Base-by-base conservation (phyloP, 2,888 invertebrate genomes). In the Sarcophaga caerulescens region DNA sequence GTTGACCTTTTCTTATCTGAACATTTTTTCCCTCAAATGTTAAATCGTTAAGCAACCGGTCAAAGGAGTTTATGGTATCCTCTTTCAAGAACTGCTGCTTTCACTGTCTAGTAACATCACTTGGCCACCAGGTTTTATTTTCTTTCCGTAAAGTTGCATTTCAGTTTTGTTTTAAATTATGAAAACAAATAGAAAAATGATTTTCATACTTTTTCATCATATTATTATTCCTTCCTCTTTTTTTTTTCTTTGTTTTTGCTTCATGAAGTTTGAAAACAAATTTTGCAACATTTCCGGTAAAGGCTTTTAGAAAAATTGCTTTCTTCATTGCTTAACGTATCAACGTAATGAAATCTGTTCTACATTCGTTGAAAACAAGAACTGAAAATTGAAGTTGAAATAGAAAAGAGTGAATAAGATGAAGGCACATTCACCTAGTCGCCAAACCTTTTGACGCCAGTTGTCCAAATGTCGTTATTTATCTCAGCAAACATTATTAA, bases 101-200 rank as follows among this genome's bases (percentile, higher is more conserved):
- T 84, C 84, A 70, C 84, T 84, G 25, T 35, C 35, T 35, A 35
- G 35, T 10, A 35, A 35, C 8, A 35, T 35, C 35, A 35, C 35
- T 35, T 10, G 17, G 17, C 12, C 52, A 52, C 52, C 52, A 14
- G 14, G 12, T 12, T 12, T 47, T 12, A 17, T 52, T 52, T 52
- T 52, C 52, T 52, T 52, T 17, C 47, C 25, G 47, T 17, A 21
- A 35, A 21, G 23, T 80, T 73, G 45, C n/a, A n/a, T 80, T 62
- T 35, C 17, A 68, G 62, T 60, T 17, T 21, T 60, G 14, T 17
- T 12, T 12, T 19, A 62, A 63, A 35, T 57, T 11, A 12, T 35
- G 21, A 3, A 80, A 59, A 80, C 4, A 14, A 23, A 59, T 45
- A 57, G 21, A 60, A 60, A 60, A 19, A 17, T 57, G 1, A 17